Evolutionary conservation across 1,140 invertebrate genomes (phyloP).

Genomic region (Meloidogyne chitwoodi): DNA sequence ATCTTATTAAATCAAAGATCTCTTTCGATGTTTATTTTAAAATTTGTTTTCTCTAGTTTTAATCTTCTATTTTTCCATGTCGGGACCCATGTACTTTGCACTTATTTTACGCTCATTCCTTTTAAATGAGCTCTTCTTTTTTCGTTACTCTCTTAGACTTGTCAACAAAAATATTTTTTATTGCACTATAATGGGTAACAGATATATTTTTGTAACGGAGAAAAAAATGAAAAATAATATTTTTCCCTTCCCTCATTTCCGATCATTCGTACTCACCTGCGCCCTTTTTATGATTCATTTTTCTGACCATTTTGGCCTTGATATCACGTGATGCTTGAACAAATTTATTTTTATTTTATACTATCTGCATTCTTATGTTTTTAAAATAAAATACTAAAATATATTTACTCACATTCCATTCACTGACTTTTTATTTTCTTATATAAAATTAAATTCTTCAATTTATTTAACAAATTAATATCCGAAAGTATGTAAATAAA

Average conservation of each 20-base stretch:
- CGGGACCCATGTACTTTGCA: not conserved
- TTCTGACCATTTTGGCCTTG: not conserved
- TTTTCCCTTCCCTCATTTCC: not conserved
- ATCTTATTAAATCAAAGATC: not conserved
- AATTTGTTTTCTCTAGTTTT: not conserved
- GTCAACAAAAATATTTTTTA: not conserved
- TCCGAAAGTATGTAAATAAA: too few relatives aligned
- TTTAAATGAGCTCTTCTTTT: too few relatives aligned
- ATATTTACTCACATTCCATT: too few relatives aligned
- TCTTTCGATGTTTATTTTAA: not conserved
- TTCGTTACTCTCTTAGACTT: not conserved
- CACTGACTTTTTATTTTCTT: too few relatives aligned
- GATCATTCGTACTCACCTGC: not conserved
- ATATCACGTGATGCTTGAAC: not conserved
- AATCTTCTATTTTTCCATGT: too few relatives aligned
- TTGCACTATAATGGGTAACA: not conserved
- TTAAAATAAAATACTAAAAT: too few relatives aligned
- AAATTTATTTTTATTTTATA: not conserved
- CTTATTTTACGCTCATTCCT: not conserved
- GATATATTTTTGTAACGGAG: not conserved
- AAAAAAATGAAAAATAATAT: not conserved
- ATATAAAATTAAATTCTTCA: too few relatives aligned
- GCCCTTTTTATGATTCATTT: not conserved
- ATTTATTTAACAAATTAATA: too few relatives aligned
- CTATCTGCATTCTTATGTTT: not conserved